Conservation (phyloP, 2,888 invertebrate genomes). For the Lamproptera curius region DNA sequence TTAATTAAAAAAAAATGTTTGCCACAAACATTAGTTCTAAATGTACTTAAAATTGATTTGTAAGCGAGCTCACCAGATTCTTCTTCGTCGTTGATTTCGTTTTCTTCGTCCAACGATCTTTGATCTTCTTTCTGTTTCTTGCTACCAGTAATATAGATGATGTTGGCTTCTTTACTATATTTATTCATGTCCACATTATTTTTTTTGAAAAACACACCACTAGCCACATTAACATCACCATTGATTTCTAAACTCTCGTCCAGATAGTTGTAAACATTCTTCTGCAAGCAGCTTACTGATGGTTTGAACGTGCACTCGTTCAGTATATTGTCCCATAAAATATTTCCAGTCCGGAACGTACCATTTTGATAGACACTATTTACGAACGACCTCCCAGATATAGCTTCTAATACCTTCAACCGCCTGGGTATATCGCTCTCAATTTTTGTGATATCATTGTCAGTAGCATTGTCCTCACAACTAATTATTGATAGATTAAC, state of each 20-base stretch:
- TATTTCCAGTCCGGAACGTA: constrained; percentile 78
- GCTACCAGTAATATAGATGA: constrained; percentile 62
- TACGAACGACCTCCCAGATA: constrained; percentile 54
- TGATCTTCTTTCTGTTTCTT: constrained; percentile 39
- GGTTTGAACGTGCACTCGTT: constrained; percentile 83
- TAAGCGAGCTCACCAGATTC: constrained; percentile 56
- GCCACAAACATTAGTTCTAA: no score
- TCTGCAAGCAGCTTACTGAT: constrained; percentile 86
- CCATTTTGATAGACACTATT: constrained; percentile 65
- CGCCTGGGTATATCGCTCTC: constrained; percentile 47
- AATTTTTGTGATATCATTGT: constrained; percentile 32
- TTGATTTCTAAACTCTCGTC: constrained; percentile 80
- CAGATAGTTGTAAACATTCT: constrained; percentile 85
- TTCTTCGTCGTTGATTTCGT: constrained; percentile 56
- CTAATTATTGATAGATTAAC: constrained; percentile 39
- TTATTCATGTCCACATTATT: constrained; percentile 80
- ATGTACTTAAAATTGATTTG: no score
- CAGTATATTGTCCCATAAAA: constrained; percentile 85
- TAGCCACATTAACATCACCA: constrained; percentile 82
- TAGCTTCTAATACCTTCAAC: constrained; percentile 52
- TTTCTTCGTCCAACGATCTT: constrained; percentile 53
- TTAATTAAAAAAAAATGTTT: no score
- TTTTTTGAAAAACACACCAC: constrained; percentile 80
- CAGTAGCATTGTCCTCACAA: constrained; percentile 40
- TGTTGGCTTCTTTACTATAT: constrained; percentile 74